Percentiles rank a stretch among this genome's conserved stretches.
phyloP scores from a whole-genome alignment of 2,797 vertebrate genomes.

The Nasua narica region DNA sequence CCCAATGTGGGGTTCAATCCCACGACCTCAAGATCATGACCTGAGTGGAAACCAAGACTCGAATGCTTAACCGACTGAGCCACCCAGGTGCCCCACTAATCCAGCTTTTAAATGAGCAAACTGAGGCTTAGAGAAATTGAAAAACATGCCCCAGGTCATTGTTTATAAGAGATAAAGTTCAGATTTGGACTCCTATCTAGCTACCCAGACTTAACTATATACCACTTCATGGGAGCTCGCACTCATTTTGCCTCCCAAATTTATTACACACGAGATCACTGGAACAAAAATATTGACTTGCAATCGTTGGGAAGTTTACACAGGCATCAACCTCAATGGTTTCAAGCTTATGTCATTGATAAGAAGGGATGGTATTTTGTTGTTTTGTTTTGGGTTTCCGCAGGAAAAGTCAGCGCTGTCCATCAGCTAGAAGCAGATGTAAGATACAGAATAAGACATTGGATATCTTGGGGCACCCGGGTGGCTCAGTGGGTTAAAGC shows the following conservation, averaged over 20 bases:
- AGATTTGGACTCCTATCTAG: neutral
- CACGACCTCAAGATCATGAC: neutral
- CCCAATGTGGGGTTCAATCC: neutral
- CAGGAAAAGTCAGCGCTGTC: neutral
- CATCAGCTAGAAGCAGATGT: neutral
- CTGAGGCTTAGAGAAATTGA: neutral
- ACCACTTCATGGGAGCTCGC: neutral
- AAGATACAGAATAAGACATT: neutral
- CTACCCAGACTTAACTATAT: neutral
- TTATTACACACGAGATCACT: neutral
- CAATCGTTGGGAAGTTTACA: neutral
- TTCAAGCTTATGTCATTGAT: neutral
- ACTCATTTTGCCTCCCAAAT: neutral
- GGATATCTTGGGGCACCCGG: neutral
- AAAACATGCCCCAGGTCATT: neutral
- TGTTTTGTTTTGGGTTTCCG: conserved; percentile 4
- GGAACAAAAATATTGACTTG: neutral
- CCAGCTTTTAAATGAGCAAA: neutral
- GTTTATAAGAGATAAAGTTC: neutral
- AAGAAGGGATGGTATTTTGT: neutral
- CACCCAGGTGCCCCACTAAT: neutral
- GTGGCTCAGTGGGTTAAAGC: too few species aligned
- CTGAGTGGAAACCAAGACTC: neutral
- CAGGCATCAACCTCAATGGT: neutral
- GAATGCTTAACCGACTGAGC: neutral